Percentiles rank a stretch among this genome's conserved stretches.
Evolutionary conservation across 2,888 invertebrate species (phyloP).

Genomic region (Cheilosia grossa): DNA sequence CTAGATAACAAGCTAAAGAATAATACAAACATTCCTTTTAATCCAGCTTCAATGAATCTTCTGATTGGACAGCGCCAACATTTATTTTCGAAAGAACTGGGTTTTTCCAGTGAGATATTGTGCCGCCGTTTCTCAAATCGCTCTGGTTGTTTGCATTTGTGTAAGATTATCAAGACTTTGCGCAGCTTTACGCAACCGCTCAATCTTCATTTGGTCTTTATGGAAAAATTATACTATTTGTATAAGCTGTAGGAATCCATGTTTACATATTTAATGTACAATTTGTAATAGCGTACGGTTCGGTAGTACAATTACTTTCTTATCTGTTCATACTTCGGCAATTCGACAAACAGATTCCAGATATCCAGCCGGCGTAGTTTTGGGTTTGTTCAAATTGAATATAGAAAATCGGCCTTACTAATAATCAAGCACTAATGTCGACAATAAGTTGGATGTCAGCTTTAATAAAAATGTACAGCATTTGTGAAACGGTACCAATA

Average conservation of each 20-base stretch:
- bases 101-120: conserved; percentile 28
- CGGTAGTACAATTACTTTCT: background rate
- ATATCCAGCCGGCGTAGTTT: background rate
- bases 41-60: background rate
- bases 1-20: background rate
- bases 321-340: background rate
- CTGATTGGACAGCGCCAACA: background rate
- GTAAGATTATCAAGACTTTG: conserved; percentile 36
- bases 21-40: background rate
- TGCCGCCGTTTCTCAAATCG: background rate
- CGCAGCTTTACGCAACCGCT: conserved; percentile 4
- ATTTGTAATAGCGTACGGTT: background rate
- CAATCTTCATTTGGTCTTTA: background rate
- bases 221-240: background rate
- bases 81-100: conserved; percentile 5
- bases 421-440: too few species aligned
- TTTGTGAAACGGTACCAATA: too few species aligned
- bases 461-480: too few species aligned
- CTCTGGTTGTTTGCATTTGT: conserved; percentile 8
- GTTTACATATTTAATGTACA: background rate
- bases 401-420: too few species aligned
- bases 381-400: conserved; percentile 17
- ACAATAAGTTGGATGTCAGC: too few species aligned
- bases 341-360: too few species aligned
- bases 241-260: too few species aligned